phyloP scores from a whole-genome alignment of 2,113 vertebrate genomes.

The Apteryx owenii region DNA sequence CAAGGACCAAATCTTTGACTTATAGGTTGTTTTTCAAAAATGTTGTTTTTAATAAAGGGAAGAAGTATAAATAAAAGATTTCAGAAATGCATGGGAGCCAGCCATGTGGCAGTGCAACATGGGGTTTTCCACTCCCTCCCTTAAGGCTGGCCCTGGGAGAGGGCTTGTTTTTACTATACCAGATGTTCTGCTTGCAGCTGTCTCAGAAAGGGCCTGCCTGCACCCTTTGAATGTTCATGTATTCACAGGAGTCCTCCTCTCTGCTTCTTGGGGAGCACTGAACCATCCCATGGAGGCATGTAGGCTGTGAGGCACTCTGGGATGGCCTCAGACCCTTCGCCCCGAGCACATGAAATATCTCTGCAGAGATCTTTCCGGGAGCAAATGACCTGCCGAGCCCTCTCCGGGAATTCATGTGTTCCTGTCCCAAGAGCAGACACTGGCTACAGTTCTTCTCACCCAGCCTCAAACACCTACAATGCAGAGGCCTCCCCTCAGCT shows the following conservation, averaged over 20 bases:
- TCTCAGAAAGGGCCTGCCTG: not conserved
- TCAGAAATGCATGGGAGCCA: not conserved
- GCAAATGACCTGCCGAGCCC: not conserved
- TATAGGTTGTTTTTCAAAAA: not conserved
- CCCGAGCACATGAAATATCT: not conserved
- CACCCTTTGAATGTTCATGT: not conserved
- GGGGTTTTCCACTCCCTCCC: not conserved
- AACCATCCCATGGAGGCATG: no score
- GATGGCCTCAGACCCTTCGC: not conserved
- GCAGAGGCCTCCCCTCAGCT: not conserved
- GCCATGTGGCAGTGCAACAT: fast-evolving
- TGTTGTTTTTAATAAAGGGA: not conserved
- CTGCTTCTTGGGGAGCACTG: not conserved
- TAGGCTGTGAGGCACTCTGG: not conserved
- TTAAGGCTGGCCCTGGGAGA: not conserved
- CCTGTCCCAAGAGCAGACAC: not conserved
- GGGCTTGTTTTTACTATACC: not conserved
- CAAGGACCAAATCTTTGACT: not conserved
- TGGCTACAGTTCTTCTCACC: not conserved
- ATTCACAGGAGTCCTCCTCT: not conserved
- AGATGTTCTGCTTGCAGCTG: not conserved
- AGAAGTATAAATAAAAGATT: not conserved
- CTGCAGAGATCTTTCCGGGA: not conserved
- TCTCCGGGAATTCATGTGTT: not conserved
- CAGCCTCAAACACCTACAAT: not conserved